Evolutionary conservation across 2,797 vertebrate species (phyloP).

Genomic region (Eptatretus atami): DNA sequence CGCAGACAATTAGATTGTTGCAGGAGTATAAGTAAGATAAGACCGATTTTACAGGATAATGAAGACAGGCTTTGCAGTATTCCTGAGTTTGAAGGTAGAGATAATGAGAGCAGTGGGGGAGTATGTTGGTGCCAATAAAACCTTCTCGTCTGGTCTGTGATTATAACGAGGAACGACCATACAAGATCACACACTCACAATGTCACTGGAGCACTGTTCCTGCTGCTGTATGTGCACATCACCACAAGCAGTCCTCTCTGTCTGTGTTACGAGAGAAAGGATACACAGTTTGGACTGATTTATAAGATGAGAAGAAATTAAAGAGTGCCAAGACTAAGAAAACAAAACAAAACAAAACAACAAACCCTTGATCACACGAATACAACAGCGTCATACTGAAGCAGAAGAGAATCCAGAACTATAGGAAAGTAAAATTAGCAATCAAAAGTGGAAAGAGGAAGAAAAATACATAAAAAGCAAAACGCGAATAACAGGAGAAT

Average conservation of each 20-base stretch:
- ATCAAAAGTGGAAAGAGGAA: not conserved
- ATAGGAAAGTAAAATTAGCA: not conserved
- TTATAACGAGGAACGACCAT: not conserved
- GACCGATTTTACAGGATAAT: no score
- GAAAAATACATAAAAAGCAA: not conserved
- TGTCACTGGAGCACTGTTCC: slow-evolving; percentile 77
- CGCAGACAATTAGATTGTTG: no score
- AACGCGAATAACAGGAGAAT: no score
- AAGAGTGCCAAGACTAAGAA: no score
- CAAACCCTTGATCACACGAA: slow-evolving; percentile 67
- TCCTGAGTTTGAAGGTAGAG: no score
- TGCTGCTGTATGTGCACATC: slow-evolving; percentile 51
- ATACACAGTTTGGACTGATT: no score
- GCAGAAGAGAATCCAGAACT: slow-evolving; percentile 56
- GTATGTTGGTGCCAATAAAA: no score
- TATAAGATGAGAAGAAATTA: no score
- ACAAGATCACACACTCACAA: slow-evolving; percentile 9
- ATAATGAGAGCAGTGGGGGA: no score
- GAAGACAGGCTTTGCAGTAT: no score
- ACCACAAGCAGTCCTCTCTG: slow-evolving; percentile 69
- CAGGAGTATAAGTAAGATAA: no score
- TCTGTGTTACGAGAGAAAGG: slow-evolving; percentile 40
- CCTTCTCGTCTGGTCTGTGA: no score
- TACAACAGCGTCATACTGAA: slow-evolving; percentile 71
- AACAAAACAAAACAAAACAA: not conserved